Conservation (phyloP, 1,140 invertebrate genomes). For the Zaprionus gabonicus region DNA sequence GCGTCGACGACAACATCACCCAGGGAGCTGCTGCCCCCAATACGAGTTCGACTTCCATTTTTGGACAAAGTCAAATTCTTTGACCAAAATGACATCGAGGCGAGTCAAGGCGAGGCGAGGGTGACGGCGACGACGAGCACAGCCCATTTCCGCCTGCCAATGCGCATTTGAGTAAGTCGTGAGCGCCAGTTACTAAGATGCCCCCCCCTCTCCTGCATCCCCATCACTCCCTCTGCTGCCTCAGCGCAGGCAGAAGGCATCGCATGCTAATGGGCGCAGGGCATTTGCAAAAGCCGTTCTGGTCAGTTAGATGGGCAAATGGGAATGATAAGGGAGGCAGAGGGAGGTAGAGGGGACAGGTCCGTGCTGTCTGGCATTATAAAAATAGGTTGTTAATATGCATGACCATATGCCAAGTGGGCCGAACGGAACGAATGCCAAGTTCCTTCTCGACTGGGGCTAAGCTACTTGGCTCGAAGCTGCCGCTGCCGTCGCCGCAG, state of each 20-base stretch:
- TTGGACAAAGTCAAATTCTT: constrained; percentile 19
- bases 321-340: neutral
- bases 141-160: constrained; percentile 64
- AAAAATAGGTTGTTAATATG: constrained; percentile 83
- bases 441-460: constrained; percentile 20
- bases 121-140: constrained; percentile 21
- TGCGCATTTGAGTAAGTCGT: constrained; percentile 73
- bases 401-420: constrained; percentile 72
- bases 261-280: constrained; percentile 48
- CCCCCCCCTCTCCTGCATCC: neutral
- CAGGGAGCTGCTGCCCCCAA: neutral
- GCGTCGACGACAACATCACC: constrained; percentile 19
- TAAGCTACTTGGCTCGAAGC: constrained; percentile 51
- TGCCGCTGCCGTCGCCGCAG: constrained; percentile 14
- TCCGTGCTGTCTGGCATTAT: constrained; percentile 48
- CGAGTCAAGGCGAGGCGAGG: constrained; percentile 14
- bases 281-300: constrained; percentile 51
- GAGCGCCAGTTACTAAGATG: constrained; percentile 48
- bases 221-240: neutral
- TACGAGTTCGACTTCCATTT: constrained; percentile 12
- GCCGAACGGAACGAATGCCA: constrained; percentile 39
- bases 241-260: neutral
- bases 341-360: neutral
- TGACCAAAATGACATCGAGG: constrained; percentile 39
- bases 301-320: constrained; percentile 53